Evolutionary conservation across 1,140 invertebrate species (phyloP).

Genomic region (Tetramorium simillimum): DNA sequence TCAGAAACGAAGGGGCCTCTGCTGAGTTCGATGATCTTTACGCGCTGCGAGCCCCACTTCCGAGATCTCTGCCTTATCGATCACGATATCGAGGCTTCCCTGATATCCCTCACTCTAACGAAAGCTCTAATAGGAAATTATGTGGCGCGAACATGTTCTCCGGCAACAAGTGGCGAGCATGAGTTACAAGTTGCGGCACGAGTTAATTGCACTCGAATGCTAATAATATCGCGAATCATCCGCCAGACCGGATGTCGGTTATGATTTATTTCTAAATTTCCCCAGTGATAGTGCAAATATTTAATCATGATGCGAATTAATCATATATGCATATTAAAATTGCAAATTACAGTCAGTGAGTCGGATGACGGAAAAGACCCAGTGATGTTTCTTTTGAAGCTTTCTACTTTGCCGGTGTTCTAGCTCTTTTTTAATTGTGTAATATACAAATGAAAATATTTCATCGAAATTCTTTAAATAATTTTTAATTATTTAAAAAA

Average conservation of each 20-base stretch:
- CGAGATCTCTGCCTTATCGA: slow-evolving; percentile 64
- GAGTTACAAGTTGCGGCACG: slow-evolving; percentile 6
- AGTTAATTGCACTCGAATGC: slow-evolving; percentile 38
- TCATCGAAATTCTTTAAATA: not conserved
- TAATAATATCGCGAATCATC: slow-evolving; percentile 27
- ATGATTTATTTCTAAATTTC: slow-evolving; percentile 15
- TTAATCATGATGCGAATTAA: not conserved
- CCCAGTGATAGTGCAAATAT: not conserved
- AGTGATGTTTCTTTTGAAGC: not conserved
- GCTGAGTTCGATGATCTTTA: slow-evolving; percentile 66
- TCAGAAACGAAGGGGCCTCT: slow-evolving; percentile 60
- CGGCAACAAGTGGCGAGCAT: slow-evolving; percentile 6
- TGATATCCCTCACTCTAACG: slow-evolving; percentile 17
- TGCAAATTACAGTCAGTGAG: not conserved
- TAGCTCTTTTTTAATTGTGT: not conserved
- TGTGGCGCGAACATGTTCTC: not conserved
- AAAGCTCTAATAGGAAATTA: slow-evolving; percentile 47
- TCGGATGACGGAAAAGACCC: not conserved
- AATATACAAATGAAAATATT: not conserved
- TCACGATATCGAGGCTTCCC: slow-evolving; percentile 25
- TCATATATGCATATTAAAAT: not conserved
- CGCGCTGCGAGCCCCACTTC: not conserved
- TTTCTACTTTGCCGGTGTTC: slow-evolving; percentile 1
- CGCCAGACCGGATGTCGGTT: not conserved
- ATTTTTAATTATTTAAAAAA: not conserved